Evolutionary conservation across 2,113 vertebrate genomes (phyloP).

Genomic region (Anarhynchus alexandrinus): DNA sequence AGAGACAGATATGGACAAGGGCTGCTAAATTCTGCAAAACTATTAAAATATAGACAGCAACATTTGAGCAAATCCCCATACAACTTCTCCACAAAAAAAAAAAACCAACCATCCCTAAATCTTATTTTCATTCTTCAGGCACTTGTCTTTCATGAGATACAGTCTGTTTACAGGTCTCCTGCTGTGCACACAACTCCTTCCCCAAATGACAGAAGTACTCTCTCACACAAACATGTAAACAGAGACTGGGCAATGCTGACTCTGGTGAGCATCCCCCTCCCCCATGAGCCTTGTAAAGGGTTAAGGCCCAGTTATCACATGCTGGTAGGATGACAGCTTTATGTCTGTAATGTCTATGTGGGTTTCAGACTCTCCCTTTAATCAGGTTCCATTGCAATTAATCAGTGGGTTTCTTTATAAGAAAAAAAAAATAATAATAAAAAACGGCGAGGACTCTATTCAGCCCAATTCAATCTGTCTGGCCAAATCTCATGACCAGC

Average conservation of each 20-base stretch:
- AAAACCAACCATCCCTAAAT: not conserved
- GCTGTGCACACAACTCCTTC: not conserved
- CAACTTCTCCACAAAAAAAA: not conserved
- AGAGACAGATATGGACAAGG: not conserved
- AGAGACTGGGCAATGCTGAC: not conserved
- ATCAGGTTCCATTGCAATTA: constrained; percentile 58
- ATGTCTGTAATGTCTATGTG: constrained; percentile 40
- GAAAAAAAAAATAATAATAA: constrained; percentile 58
- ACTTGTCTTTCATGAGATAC: not conserved
- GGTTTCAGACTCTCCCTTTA: constrained; percentile 56
- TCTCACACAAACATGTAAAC: not conserved
- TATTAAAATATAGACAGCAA: not conserved
- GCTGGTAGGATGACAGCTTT: constrained; percentile 60
- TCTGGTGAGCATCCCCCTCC: not conserved
- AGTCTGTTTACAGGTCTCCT: not conserved
- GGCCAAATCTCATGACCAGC: constrained; percentile 80
- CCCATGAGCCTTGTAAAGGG: not conserved
- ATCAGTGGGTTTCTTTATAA: constrained; percentile 64
- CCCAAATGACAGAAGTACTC: not conserved
- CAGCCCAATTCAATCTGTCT: constrained; percentile 71
- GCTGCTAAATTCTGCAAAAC: not conserved
- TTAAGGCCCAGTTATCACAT: constrained; percentile 48
- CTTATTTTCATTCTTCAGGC: not conserved
- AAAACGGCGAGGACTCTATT: constrained; percentile 44
- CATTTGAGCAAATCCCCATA: not conserved